Conservation (phyloP, 1,140 invertebrate genomes). For the Linepithema humile region DNA sequence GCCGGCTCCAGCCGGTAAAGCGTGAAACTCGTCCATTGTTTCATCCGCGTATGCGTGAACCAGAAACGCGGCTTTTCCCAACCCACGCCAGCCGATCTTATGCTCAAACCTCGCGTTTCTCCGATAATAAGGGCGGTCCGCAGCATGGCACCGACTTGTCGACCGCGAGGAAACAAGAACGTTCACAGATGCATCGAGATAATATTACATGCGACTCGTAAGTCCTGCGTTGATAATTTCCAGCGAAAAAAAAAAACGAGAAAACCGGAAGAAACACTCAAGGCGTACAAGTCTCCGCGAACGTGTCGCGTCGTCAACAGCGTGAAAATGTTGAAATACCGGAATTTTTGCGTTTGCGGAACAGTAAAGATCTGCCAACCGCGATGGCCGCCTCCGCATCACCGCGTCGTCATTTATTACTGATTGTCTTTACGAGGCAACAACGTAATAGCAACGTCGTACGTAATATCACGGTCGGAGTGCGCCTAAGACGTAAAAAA, state of each 20-base stretch:
- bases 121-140: constrained; percentile 25
- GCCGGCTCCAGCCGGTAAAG: constrained; percentile 37
- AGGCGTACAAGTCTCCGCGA: not conserved
- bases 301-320: too few species aligned
- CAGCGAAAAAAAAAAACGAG: not conserved
- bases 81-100: constrained; percentile 31
- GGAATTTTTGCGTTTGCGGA: not conserved
- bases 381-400: not conserved
- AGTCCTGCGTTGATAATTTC: constrained; percentile 44
- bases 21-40: constrained; percentile 52
- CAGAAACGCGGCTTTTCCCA: constrained; percentile 48
- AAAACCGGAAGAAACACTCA: not conserved
- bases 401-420: constrained; percentile 2
- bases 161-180: constrained; percentile 24
- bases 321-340: too few species aligned
- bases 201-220: constrained; percentile 36
- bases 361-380: not conserved
- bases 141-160: constrained; percentile 44
- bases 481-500: not conserved
- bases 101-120: constrained; percentile 13
- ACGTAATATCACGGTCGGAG: constrained; percentile 15
- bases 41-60: constrained; percentile 32
- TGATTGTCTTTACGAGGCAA: constrained; percentile 30
- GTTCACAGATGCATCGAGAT: constrained; percentile 43
- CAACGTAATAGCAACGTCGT: constrained; percentile 20